A percentile compares a stretch with the other conserved stretches of the same genome.
phyloP scores from a whole-genome alignment of 2,797 vertebrate genomes.

The Crotalus adamanteus region DNA sequence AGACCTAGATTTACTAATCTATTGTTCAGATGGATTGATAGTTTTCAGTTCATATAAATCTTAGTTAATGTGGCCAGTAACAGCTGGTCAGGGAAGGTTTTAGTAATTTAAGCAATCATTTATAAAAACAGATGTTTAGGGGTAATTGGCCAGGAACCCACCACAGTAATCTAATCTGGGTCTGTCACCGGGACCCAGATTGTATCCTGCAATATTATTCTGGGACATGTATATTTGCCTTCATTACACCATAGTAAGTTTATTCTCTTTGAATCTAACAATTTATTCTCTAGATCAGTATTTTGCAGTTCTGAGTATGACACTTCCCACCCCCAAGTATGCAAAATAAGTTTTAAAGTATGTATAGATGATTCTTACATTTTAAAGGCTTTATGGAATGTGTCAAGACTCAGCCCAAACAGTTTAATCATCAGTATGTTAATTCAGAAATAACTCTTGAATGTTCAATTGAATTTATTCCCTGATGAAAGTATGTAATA shows the following conservation, averaged over 20 bases:
- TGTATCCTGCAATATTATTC: background rate
- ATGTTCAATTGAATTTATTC: background rate
- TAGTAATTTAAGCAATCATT: background rate
- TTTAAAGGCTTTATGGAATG: conserved; percentile 23
- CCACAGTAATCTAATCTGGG: background rate
- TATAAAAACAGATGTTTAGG: background rate
- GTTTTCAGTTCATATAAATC: background rate
- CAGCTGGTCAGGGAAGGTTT: background rate
- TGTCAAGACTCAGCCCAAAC: conserved; percentile 20
- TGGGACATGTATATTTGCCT: background rate
- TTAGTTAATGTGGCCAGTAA: background rate
- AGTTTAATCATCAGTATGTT: background rate
- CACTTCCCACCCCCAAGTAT: rapidly evolving
- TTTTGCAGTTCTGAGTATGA: background rate
- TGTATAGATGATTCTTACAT: conserved; percentile 44
- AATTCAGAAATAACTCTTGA: background rate
- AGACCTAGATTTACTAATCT: background rate
- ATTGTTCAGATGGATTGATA: background rate
- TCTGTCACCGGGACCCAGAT: background rate
- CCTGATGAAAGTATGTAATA: background rate
- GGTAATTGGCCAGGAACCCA: background rate
- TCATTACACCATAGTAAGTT: background rate
- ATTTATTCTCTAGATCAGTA: background rate
- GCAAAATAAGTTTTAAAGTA: background rate
- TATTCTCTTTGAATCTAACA: background rate